Evolutionary conservation across 2,113 vertebrate species (phyloP), one percentile per base, ranked within the genome.

Genomic region (Crypturellus undulatus): DNA sequence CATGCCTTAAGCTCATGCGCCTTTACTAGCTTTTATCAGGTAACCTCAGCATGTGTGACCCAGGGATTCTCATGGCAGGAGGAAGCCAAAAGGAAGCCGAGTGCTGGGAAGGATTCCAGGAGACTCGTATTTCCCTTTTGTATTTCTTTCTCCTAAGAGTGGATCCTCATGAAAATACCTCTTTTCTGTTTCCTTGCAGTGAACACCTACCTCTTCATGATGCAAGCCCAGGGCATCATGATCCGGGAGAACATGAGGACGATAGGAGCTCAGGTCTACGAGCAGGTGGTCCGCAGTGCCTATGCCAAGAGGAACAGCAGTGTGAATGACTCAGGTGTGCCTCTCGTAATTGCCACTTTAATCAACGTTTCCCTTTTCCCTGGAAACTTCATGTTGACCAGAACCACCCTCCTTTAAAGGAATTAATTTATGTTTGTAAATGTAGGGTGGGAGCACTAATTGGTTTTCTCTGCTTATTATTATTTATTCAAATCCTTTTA

Each of bases 131-230:
- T 92, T 71, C 47, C 76, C 45, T 75, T 79, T 24, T 42, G 19
- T 71, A 1, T 25, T 42, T 83, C 45, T 75, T 76, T 26, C 45
- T 25, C 71, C 1, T 25, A 32, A 32, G 78, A 49, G 42, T 28
- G 64, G 38, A 36, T 68, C 47, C 75, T 94, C 20, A 93, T 38
- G 62, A 40, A 67, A 87, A 28, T 80, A 22, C 2, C 64, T 47
- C 0, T n/a, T 49, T 64, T 17, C 25, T 58, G 18, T 60, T 96
- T 52, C 87, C 62, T 96, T 79, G 26, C 98, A 99, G 99, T 99
- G 97, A 99, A 99, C 96, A 99, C 99, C 97, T 99, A 99, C 98
- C 97, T 99, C 98, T 99, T 99, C 98, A 99, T 99, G 99, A 99
- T 99, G 98, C 99, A 99, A 97, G 99, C 99, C 80, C 98, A 98